Percentiles rank a stretch among this genome's conserved stretches.
phyloP scores from a whole-genome alignment of 2,797 vertebrate genomes.

The Typhlichthys subterraneus region DNA sequence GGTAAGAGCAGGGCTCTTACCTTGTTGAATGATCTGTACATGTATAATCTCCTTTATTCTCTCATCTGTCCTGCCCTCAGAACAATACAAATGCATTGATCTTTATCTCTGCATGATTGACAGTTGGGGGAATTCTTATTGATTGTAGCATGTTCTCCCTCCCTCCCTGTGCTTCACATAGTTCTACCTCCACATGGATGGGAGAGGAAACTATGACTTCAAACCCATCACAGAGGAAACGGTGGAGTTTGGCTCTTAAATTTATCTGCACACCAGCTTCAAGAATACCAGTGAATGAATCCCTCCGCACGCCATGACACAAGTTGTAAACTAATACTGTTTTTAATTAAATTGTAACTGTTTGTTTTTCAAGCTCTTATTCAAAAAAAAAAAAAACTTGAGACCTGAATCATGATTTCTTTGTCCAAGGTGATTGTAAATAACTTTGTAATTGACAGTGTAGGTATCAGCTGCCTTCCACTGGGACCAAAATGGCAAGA shows the following conservation, averaged over 20 bases:
- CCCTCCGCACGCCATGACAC: slow-evolving; percentile 51
- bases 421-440: slow-evolving; percentile 83
- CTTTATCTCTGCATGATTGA: background rate
- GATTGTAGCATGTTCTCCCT: slow-evolving; percentile 1
- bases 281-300: slow-evolving; percentile 38
- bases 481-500: slow-evolving; percentile 37
- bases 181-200: slow-evolving; percentile 98
- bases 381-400: slow-evolving; percentile 46
- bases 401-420: slow-evolving; percentile 71
- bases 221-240: slow-evolving; percentile 96
- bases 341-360: slow-evolving; percentile 71
- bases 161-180: slow-evolving; percentile 49
- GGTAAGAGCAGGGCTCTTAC: slow-evolving; percentile 67
- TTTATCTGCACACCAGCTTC: background rate
- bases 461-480: slow-evolving; percentile 22
- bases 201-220: slow-evolving; percentile 95
- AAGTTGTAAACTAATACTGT: slow-evolving; percentile 64
- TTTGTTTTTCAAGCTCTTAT: slow-evolving; percentile 45
- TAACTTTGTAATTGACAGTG: slow-evolving; percentile 73
- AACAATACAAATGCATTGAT: too few species aligned
- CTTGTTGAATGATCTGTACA: too few species aligned
- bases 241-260: slow-evolving; percentile 93
- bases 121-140: background rate
- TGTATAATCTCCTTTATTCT: too few species aligned
- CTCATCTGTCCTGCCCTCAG: too few species aligned